Base-by-base conservation (phyloP, 2,113 vertebrate species). In the Rhinogobius similis region DNA sequence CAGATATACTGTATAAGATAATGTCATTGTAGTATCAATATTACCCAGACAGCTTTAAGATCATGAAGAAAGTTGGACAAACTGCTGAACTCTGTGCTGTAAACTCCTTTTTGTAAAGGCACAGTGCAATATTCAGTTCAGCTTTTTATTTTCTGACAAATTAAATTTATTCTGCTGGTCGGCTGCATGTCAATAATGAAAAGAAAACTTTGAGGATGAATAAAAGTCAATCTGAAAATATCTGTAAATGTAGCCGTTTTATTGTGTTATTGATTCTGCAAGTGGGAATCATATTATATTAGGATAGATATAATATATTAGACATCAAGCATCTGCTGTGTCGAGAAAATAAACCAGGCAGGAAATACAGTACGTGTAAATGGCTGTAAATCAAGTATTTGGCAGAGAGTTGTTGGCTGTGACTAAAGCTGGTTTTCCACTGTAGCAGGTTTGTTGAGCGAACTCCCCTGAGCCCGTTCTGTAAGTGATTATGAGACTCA, bases 401-500 rank as follows among this genome's bases (percentile, higher is more conserved):
- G 58, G 29, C 58, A 36, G 9, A 38, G 9, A n/a, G 29, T 9
- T 5, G 16, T n/a, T 61, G 58, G 58, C 58, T 61, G 27, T 61
- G 58, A 36, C 29, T 38, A n/a, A 61, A 63, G 11, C 78, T 78
- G 65, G 10, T 72, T 78, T 68, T 70, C 68, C 12, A 0, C 27
- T 72, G 59, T 27, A 56, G 61, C 50, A 66, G 65, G 58, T 55
- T 43, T 73, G 14, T 72, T 66, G 38, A 39, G 32, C 8, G 29
- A 62, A 44, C 73, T 50, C 18, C 39, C 2, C 32, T 68, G 24
- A 1, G 62, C 52, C 43, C 2, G 38, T 20, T 55, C 64, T 64
- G 23, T 21, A 8, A 56, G 12, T 23, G 48, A 79, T 64, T 62
- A 68, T 23, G 61, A 55, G 66, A 90, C 96, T 96, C 84, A 98